Base-by-base conservation (phyloP, 1,140 invertebrate genomes). In the Neocloeon triangulifer region DNA sequence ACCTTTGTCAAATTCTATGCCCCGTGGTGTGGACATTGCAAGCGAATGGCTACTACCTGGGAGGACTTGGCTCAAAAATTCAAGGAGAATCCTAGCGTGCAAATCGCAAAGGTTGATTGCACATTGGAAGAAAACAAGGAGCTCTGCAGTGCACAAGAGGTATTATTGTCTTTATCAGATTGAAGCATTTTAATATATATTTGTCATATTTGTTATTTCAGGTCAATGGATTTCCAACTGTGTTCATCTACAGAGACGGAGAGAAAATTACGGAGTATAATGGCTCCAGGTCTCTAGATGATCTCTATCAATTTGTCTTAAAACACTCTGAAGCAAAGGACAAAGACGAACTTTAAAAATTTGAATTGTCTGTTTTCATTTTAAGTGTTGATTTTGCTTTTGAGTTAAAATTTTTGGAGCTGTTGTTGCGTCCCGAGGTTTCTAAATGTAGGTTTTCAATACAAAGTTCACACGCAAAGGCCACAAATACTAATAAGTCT, bases 11-110 rank as follows among this genome's bases (percentile, higher is more conserved):
- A 76, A 48, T 79, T 78, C 45, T 77, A 67, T 48, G 73, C 73
- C n/a, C 73, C 73, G 7, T 78, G 74, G 73, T 76, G 72, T 42
- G 71, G 70, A 6, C 71, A 76, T 43, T 76, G 72, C 37, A 73
- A 74, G 45, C 53, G 68, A 35, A 42, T 76, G 33, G 66, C 70
- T 6, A 66, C 70, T 2, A 70, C 64, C 6, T 78, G 72, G 69
- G 66, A 75, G 34, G 62, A 73, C 32, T 44, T 79, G 5, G 72
- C 64, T 0, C 62, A 61, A 10, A 72, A 74, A 39, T 67, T 69
- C 43, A 43, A 59, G 10, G 44, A 43, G 2, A 54, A 58, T 15
- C 38, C 49, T 3, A 39, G 56, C 33, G 55, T 76, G 17, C 56
- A 66, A 34, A 72, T 78, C 35, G 63, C 63, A 3, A 67, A 75